These are phyloP conservation scores for Bibio marci DNA, from an alignment of 2,888 invertebrate species.

Conservation along the genomic window DNA sequence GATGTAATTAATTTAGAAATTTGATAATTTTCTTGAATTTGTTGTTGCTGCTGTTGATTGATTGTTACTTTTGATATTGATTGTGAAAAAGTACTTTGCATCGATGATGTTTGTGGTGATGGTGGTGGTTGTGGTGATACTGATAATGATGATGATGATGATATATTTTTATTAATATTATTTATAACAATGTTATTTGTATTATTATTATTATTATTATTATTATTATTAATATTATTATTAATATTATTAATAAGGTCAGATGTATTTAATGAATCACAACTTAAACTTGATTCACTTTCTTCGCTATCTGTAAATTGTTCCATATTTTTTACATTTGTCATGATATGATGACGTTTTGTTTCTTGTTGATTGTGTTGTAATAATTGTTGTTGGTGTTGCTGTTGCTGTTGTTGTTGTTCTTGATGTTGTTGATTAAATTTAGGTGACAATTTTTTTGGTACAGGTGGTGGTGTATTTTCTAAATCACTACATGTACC, in stretches of 20 bases:
- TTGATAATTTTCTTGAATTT: too few relatives aligned
- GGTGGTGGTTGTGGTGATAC: slow-evolving; percentile 18
- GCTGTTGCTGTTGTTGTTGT: slow-evolving; percentile 25
- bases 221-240: slow-evolving; percentile 1
- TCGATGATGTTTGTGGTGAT: slow-evolving; percentile 21
- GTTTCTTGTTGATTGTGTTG: slow-evolving; percentile 23
- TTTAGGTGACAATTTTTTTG: slow-evolving; percentile 43
- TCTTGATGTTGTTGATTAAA: neutral
- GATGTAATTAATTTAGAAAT: slow-evolving; percentile 10
- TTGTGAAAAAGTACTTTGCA: slow-evolving; percentile 53
- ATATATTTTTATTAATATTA: slow-evolving; percentile 2
- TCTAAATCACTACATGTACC: slow-evolving; percentile 75
- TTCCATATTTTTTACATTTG: slow-evolving; percentile 30
- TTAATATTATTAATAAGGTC: slow-evolving; percentile 32
- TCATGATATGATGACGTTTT: slow-evolving; percentile 8
- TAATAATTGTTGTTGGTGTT: slow-evolving; percentile 49
- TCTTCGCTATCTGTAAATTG: slow-evolving; percentile 43
- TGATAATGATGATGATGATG: slow-evolving; percentile 14
- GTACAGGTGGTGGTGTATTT: slow-evolving; percentile 39
- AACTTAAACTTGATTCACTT: slow-evolving; percentile 56
- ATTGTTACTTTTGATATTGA: slow-evolving; percentile 28
- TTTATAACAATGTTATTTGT: too few relatives aligned
- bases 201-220: slow-evolving; percentile 1
- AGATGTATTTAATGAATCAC: slow-evolving; percentile 62
- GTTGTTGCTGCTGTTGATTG: neutral